A percentile compares a stretch with the other conserved stretches of the same genome.
These are phyloP conservation scores for Pithys albifrons DNA, from an alignment of 2,113 vertebrate genomes.

Conservation along the genomic window DNA sequence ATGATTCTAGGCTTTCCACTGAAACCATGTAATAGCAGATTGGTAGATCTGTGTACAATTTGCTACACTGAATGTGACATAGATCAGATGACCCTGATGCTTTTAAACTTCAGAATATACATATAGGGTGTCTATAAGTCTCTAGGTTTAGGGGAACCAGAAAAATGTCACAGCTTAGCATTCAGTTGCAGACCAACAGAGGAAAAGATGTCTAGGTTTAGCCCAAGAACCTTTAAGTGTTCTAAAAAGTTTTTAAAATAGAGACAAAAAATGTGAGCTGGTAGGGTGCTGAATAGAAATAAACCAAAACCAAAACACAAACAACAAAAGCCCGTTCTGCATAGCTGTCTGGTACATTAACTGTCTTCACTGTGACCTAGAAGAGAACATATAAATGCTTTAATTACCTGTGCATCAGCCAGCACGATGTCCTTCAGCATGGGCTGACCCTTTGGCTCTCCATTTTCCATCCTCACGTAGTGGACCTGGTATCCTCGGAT, in stretches of 20 bases:
- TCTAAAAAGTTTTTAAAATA: neutral
- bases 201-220: neutral
- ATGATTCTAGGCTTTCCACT: neutral
- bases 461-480: constrained; percentile 96
- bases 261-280: neutral
- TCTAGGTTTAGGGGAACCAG: neutral
- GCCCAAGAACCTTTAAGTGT: neutral
- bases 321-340: neutral
- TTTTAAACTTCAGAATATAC: neutral
- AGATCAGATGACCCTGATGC: neutral
- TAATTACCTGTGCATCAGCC: constrained; percentile 93
- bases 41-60: neutral
- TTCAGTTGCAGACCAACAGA: neutral
- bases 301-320: neutral
- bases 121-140: neutral
- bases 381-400: neutral
- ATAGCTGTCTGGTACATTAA: neutral
- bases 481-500: constrained; percentile 99
- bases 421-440: constrained; percentile 97
- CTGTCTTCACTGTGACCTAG: neutral
- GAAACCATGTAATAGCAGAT: neutral
- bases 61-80: neutral
- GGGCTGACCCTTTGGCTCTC: constrained; percentile 93
- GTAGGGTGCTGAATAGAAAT: neutral
- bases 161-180: neutral